Conservation (phyloP, 1,140 invertebrate genomes). For the Globodera rostochiensis region DNA sequence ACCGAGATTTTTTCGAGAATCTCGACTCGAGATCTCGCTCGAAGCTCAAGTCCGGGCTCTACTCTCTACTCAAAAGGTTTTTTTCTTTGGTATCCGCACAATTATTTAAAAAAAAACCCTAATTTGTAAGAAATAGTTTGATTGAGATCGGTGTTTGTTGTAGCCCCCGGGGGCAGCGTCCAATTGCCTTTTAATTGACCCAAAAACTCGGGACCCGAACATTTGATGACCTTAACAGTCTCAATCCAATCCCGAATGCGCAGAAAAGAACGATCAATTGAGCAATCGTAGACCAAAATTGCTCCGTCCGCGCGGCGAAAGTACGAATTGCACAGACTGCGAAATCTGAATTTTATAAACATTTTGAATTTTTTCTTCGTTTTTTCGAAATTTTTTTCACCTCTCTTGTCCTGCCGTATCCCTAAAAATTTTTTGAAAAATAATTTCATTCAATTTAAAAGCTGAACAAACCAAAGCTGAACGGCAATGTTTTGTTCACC, state of each 20-base stretch:
- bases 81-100: not conserved
- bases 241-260: constrained; percentile 60
- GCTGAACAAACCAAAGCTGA: constrained; percentile 69
- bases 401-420: constrained; percentile 73
- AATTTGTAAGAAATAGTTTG: too few relatives aligned
- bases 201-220: too few relatives aligned
- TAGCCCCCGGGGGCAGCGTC: too few relatives aligned
- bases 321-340: constrained; percentile 61
- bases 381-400: constrained; percentile 49
- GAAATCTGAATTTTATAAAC: constrained; percentile 52
- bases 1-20: too few relatives aligned
- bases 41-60: too few relatives aligned
- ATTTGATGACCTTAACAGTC: constrained; percentile 50
- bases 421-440: constrained; percentile 20
- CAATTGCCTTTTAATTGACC: too few relatives aligned
- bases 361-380: constrained; percentile 22
- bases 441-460: constrained; percentile 12
- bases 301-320: constrained; percentile 61
- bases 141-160: too few relatives aligned
- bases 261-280: constrained; percentile 52
- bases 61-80: not conserved
- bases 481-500: constrained; percentile 72
- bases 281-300: constrained; percentile 61
- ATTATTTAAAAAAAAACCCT: too few relatives aligned
- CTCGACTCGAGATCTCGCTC: too few relatives aligned